A percentile compares a stretch with the other conserved stretches of the same genome.
phyloP scores from a whole-genome alignment of 2,888 invertebrate genomes.

The Diabrotica balteata region DNA sequence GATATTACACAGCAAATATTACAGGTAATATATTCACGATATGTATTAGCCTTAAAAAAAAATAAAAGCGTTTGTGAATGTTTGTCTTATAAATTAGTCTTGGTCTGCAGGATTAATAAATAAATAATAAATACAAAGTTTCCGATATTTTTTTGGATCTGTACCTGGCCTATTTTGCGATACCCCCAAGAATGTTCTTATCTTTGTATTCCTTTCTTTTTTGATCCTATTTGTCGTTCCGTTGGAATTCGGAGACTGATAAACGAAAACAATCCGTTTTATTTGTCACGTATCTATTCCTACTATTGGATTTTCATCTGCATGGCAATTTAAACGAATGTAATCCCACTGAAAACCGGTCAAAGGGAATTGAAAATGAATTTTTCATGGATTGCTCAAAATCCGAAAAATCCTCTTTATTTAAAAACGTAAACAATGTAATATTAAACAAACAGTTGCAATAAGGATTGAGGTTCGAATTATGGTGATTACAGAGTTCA shows the following conservation, averaged over 20 bases:
- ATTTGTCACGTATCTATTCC: conserved; percentile 32
- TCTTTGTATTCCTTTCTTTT: not conserved
- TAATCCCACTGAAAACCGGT: conserved; percentile 21
- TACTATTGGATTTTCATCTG: conserved; percentile 27
- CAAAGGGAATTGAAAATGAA: conserved; percentile 15
- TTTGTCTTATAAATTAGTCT: too few species aligned
- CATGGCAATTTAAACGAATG: conserved; percentile 28
- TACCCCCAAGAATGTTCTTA: conserved; percentile 1
- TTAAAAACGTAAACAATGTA: too few species aligned
- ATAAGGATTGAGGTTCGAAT: too few species aligned
- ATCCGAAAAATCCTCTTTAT: not conserved
- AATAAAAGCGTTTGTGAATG: too few species aligned
- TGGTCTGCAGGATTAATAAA: too few species aligned
- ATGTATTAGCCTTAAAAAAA: too few species aligned
- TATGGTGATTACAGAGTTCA: too few species aligned
- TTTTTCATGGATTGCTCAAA: conserved; percentile 2
- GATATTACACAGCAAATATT: too few species aligned
- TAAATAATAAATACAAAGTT: too few species aligned
- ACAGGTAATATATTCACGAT: too few species aligned
- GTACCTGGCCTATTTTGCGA: not conserved
- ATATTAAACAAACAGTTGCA: too few species aligned
- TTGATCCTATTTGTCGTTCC: conserved; percentile 10
- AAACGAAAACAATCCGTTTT: conserved; percentile 29
- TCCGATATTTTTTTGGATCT: too few species aligned
- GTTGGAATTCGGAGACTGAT: conserved; percentile 17